phyloP scores from a whole-genome alignment of 2,888 invertebrate species.

The Sisyra terminalis region DNA sequence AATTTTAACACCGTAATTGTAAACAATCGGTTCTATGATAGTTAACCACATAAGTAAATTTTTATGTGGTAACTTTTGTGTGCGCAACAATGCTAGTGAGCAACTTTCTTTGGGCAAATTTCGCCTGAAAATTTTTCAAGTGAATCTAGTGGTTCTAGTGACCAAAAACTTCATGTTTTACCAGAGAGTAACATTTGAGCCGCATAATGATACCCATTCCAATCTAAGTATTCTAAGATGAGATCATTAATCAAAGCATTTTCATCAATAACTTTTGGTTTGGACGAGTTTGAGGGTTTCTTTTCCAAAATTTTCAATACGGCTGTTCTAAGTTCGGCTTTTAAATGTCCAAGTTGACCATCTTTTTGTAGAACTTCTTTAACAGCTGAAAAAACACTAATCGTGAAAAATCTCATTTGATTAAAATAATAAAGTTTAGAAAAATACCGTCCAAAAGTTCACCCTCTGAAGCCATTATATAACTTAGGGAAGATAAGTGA shows the following conservation, averaged over 20 bases:
- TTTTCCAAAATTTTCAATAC: constrained; percentile 25
- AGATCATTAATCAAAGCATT: constrained; percentile 43
- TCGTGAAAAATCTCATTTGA: not conserved
- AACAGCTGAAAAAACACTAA: constrained; percentile 18
- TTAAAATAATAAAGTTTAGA: constrained; percentile 5
- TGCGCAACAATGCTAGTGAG: too few relatives aligned
- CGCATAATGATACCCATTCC: constrained; percentile 54
- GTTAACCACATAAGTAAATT: too few relatives aligned
- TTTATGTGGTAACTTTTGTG: too few relatives aligned
- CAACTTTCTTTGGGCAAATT: not conserved
- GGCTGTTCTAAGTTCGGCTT: constrained; percentile 25
- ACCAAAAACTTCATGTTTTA: constrained; percentile 10
- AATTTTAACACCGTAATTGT: too few relatives aligned
- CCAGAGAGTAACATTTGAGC: constrained; percentile 25
- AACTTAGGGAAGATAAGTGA: not conserved
- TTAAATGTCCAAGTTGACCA: constrained; percentile 24
- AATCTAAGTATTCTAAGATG: constrained; percentile 47
- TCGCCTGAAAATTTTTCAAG: not conserved
- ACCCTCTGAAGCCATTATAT: constrained; percentile 16
- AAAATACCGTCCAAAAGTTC: constrained; percentile 23
- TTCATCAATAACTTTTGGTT: constrained; percentile 23
- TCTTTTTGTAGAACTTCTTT: constrained; percentile 24
- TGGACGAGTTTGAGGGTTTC: constrained; percentile 15
- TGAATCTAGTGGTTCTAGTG: constrained; percentile 1
- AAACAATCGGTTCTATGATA: too few relatives aligned